Evolutionary conservation across 2,888 invertebrate genomes (phyloP).

Genomic region (Amphipoea oculea): DNA sequence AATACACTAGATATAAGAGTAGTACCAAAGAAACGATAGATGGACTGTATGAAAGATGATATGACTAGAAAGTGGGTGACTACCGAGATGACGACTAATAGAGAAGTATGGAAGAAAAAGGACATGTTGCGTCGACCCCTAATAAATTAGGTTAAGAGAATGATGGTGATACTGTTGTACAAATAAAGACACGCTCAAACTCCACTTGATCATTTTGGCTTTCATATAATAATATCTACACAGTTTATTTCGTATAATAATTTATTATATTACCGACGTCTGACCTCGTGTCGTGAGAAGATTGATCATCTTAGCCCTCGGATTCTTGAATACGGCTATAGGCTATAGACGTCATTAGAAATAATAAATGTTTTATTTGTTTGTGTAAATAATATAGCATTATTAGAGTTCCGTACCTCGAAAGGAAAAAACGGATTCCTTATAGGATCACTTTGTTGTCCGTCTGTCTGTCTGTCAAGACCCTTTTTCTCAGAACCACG

Average conservation of each 20-base stretch:
- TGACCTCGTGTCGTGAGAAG: slow-evolving; percentile 46
- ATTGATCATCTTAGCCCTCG: slow-evolving; percentile 45
- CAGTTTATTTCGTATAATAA: slow-evolving; percentile 50
- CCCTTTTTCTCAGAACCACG: too few species aligned
- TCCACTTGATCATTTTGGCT: slow-evolving; percentile 25
- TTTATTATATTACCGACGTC: slow-evolving; percentile 39
- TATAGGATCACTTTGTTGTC: too few species aligned
- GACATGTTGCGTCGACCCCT: background rate
- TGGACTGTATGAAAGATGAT: background rate
- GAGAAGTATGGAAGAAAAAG: background rate
- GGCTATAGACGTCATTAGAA: slow-evolving; percentile 28
- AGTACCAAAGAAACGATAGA: background rate
- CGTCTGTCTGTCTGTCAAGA: too few species aligned
- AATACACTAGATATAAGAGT: slow-evolving; percentile 1
- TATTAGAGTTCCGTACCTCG: too few species aligned
- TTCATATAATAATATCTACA: slow-evolving; percentile 30
- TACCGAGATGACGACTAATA: background rate
- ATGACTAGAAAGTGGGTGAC: background rate
- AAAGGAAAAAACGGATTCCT: too few species aligned
- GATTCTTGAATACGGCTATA: slow-evolving; percentile 16
- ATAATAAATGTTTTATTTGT: slow-evolving; percentile 43
- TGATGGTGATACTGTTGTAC: background rate
- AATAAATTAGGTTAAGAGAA: background rate
- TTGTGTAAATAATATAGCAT: background rate
- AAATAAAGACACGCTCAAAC: slow-evolving; percentile 33